Evolutionary conservation across 2,797 vertebrate species (phyloP).

Genomic region (Heterohyrax brucei): DNA sequence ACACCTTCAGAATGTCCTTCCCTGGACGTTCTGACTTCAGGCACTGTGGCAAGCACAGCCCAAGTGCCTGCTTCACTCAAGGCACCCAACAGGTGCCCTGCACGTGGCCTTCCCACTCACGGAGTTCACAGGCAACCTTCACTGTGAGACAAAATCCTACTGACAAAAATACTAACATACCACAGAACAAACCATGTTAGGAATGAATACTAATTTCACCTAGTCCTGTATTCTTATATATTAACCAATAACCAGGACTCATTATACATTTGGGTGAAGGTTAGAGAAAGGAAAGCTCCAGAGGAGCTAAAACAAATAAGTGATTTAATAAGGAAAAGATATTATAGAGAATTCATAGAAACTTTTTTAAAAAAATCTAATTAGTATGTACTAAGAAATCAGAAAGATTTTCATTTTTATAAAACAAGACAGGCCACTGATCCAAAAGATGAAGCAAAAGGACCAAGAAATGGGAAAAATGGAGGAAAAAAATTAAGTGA

Average conservation of each 20-base stretch:
- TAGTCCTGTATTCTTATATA: not conserved
- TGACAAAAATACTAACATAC: not conserved
- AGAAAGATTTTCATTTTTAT: not conserved
- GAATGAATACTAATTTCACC: not conserved
- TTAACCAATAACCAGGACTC: not conserved
- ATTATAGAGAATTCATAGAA: not conserved
- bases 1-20: not conserved
- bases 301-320: not conserved
- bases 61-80: not conserved
- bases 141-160: not conserved
- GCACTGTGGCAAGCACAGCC: not conserved
- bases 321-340: not conserved
- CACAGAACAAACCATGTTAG: not conserved
- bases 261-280: not conserved
- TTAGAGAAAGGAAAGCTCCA: not conserved
- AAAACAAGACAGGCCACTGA: conserved; percentile 24
- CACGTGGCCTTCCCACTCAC: not conserved
- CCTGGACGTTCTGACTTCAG: not conserved
- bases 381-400: not conserved
- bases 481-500: conserved; percentile 42
- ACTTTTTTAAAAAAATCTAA: not conserved
- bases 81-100: not conserved
- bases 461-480: conserved; percentile 20
- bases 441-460: conserved; percentile 64
- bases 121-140: not conserved